A percentile compares a stretch with the other conserved stretches of the same genome.
phyloP scores from a whole-genome alignment of 2,113 vertebrate genomes.

The Diadophis punctatus region DNA sequence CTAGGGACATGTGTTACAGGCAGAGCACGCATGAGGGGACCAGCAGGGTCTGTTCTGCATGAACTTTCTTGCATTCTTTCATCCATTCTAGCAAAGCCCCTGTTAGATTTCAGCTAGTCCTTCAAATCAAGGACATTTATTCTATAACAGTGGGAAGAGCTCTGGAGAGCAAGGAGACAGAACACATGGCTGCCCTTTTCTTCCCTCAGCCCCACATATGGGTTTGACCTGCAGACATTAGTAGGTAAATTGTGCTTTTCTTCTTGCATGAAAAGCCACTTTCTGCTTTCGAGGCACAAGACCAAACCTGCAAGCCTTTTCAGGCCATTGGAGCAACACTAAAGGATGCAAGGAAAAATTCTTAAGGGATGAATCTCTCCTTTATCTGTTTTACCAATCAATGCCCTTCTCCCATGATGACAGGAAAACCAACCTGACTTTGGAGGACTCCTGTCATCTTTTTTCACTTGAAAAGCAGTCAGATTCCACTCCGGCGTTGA shows the following conservation, averaged over 20 bases:
- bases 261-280: not conserved
- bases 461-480: not conserved
- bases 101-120: not conserved
- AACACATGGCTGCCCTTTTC: not conserved
- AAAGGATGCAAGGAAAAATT: not conserved
- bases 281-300: not conserved
- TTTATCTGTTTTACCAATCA: not conserved
- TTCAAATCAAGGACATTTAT: not conserved
- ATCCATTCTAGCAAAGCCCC: not conserved
- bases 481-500: not conserved
- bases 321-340: not conserved
- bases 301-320: not conserved
- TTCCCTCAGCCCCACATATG: too few species aligned
- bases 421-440: not conserved
- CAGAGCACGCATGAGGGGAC: not conserved
- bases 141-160: not conserved
- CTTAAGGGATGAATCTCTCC: not conserved
- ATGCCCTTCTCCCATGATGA: not conserved
- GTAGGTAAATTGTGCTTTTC: too few species aligned
- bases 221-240: not conserved
- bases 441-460: not conserved
- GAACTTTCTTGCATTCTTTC: not conserved
- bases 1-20: not conserved
- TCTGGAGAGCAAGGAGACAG: not conserved
- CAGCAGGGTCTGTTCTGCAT: not conserved